Conservation (phyloP, 1,140 invertebrate genomes). For the Aplysia californica region DNA sequence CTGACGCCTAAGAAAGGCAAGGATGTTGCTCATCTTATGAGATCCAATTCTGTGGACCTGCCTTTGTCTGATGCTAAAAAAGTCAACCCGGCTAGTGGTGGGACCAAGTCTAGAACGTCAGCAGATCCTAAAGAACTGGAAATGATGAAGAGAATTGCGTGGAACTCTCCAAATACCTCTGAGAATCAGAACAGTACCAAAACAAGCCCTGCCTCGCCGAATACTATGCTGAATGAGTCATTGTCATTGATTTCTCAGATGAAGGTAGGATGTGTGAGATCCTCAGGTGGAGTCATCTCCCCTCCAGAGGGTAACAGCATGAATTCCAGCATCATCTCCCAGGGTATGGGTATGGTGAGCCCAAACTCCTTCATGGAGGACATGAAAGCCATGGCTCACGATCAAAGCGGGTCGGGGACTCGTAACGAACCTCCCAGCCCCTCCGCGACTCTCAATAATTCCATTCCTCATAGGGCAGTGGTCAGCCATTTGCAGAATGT, state of each 20-base stretch:
- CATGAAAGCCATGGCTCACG: slow-evolving; percentile 31
- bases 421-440: slow-evolving; percentile 38
- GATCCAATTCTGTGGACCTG: too few relatives aligned
- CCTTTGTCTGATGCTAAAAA: too few relatives aligned
- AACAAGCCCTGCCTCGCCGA: slow-evolving; percentile 35
- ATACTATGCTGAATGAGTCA: slow-evolving; percentile 38
- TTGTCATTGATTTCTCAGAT: slow-evolving; percentile 17
- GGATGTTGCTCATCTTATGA: too few relatives aligned
- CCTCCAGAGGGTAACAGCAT: background rate
- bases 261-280: background rate
- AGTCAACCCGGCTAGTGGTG: too few relatives aligned
- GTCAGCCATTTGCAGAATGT: slow-evolving; percentile 43
- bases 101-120: too few relatives aligned
- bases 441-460: slow-evolving; percentile 40
- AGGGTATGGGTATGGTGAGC: slow-evolving; percentile 34
- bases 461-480: slow-evolving; percentile 47
- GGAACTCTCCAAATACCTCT: too few relatives aligned
- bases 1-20: too few relatives aligned
- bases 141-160: too few relatives aligned
- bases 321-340: slow-evolving; percentile 12
- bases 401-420: background rate
- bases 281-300: background rate
- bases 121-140: too few relatives aligned
- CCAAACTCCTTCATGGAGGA: slow-evolving; percentile 51
- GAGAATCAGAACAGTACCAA: too few relatives aligned